phyloP scores from a whole-genome alignment of 2,113 vertebrate genomes.

The Mixornis gularis region DNA sequence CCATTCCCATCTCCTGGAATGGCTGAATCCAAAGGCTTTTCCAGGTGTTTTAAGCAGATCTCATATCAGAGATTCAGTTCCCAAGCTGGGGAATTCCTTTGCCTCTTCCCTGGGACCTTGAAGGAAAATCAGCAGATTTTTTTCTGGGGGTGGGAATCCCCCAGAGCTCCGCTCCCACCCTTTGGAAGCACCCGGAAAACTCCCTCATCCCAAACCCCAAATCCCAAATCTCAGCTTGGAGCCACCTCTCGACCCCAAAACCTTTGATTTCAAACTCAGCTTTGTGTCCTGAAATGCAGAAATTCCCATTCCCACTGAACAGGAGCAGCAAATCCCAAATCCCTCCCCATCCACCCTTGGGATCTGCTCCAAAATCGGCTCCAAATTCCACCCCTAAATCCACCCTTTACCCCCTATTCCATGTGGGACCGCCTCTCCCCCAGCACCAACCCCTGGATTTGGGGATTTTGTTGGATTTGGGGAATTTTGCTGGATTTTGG shows the following conservation, averaged over 20 bases:
- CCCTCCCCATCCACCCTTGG: neutral
- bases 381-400: neutral
- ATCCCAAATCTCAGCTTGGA: neutral
- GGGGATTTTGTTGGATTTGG: neutral
- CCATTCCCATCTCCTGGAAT: neutral
- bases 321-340: neutral
- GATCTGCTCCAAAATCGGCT: neutral
- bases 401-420: neutral
- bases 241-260: neutral
- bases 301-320: neutral
- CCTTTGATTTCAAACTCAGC: neutral
- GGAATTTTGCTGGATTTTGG: neutral
- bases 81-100: neutral
- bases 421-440: accelerated
- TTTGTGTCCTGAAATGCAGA: neutral
- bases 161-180: neutral
- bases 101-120: neutral
- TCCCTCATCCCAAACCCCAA: neutral
- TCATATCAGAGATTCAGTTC: neutral
- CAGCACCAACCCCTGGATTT: neutral
- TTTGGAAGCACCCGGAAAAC: neutral
- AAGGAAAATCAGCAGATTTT: neutral
- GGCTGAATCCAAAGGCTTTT: neutral
- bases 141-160: neutral
- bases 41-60: neutral